Percentiles rank a stretch among this genome's conserved stretches.
These are phyloP conservation scores for Folsomia candida DNA, from an alignment of 2,888 invertebrate species.

Conservation along the genomic window DNA sequence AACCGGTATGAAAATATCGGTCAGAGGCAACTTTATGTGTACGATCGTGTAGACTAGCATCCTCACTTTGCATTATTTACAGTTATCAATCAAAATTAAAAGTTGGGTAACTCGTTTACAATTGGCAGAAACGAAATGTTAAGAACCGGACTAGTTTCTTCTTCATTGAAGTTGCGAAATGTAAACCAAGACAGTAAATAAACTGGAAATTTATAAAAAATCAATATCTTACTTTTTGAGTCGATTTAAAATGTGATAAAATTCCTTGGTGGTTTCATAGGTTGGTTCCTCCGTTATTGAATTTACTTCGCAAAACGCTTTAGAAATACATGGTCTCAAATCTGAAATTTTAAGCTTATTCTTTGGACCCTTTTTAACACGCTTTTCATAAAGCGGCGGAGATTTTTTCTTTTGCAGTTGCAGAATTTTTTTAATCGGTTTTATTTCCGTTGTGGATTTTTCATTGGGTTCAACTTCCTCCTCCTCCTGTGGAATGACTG, in stretches of 20 bases:
- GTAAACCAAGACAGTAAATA: no score
- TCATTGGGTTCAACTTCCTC: no score
- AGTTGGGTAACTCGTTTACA: background rate
- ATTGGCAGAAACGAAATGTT: background rate
- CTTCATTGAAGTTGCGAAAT: background rate
- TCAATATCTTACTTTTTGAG: conserved; percentile 10
- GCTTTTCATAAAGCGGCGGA: no score
- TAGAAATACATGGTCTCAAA: conserved; percentile 36
- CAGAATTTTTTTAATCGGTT: no score
- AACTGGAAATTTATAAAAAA: background rate
- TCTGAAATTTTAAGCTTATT: conserved; percentile 26
- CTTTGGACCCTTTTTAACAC: background rate
- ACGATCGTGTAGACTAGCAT: no score
- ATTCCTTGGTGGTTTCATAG: conserved; percentile 33
- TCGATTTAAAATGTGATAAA: conserved; percentile 18
- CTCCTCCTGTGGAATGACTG: no score
- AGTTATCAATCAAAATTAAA: no score
- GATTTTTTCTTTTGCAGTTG: no score
- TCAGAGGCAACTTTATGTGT: no score
- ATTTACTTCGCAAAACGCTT: conserved; percentile 41
- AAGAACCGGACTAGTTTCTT: background rate
- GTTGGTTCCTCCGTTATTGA: conserved; percentile 27
- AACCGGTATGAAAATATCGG: no score
- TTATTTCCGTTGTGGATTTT: no score
- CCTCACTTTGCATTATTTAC: no score